A percentile compares a stretch with the other conserved stretches of the same genome.
These are phyloP conservation scores for Sebastes iracundus DNA, from an alignment of 2,797 vertebrate species.

Conservation along the genomic window DNA sequence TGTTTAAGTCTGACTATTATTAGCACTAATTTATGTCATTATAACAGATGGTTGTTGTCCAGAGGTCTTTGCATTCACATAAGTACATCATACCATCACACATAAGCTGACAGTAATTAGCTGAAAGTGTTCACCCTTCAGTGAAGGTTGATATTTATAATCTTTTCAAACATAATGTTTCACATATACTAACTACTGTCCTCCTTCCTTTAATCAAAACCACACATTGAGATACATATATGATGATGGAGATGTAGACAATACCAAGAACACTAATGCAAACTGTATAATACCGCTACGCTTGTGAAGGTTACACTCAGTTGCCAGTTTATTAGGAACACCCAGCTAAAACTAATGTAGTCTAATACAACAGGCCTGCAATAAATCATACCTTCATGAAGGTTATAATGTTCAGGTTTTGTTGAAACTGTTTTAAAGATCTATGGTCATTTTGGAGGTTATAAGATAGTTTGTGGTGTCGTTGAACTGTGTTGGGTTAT, in stretches of 20 bases:
- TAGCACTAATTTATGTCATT: constrained; percentile 45
- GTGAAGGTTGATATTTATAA: background rate
- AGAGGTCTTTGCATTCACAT: constrained; percentile 17
- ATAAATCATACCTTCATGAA: background rate
- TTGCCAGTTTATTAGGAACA: background rate
- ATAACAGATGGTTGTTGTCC: constrained; percentile 27
- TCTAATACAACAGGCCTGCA: background rate
- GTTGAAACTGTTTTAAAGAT: too few species aligned
- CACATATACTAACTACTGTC: background rate
- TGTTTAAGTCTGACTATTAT: constrained; percentile 39
- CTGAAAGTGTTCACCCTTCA: background rate
- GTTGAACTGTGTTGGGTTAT: background rate
- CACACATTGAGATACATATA: background rate
- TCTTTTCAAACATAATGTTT: background rate
- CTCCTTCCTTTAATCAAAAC: background rate
- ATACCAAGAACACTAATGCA: background rate
- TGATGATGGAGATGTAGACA: background rate
- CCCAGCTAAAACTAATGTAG: background rate
- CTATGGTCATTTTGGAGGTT: background rate
- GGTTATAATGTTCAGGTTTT: background rate
- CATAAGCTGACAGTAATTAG: background rate
- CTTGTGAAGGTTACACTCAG: background rate
- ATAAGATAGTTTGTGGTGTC: background rate
- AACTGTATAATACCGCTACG: background rate
- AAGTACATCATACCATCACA: constrained; percentile 4